Evolutionary conservation across 2,888 invertebrate species (phyloP), one percentile per base, ranked within the genome.

Genomic region (Heliconius aoede): DNA sequence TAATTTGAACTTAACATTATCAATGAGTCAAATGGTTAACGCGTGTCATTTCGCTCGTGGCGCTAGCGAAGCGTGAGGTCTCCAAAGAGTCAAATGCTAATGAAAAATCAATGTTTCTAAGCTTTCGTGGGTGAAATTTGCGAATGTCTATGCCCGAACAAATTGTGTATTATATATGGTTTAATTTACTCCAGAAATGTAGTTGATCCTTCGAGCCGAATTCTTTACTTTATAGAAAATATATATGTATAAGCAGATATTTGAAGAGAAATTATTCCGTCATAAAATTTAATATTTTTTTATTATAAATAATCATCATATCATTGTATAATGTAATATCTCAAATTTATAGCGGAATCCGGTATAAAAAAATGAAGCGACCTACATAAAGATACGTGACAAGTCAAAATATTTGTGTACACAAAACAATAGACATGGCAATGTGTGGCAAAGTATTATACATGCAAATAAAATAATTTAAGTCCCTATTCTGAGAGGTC

Each of bases 381-480:
- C 68, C 7, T 78, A 81, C 74, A 79, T 60, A 68, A 15, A 73
- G 18, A 72, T 58, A 60, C 24, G 75, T 77, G 71, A 72, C 28
- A 74, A 40, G 62, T 73, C 28, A 77, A 51, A 73, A 69, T 68
- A 79, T 21, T 40, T 62, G 83, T 84, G 86, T 88, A 85, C 87
- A 85, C 85, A 86, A 88, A 81, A 82, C 21, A 78, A 77, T 76
- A 71, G 72, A 79, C 78, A 83, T 85, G 85, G 84, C 86, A 85
- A 82, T 82, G 91, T 93, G 91, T 90, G 86, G 93, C 94, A 94
- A 94, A 94, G 89, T 86, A 94, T 90, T 89, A 81, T 92, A 94
- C 94, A 94, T 94, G 94, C 94, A 94, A 94, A 93, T 89, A 84
- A 86, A 86, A 82, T 80, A 80, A 73, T 82, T 46, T 32, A 71